Evolutionary conservation across 1,140 invertebrate genomes (phyloP).

Genomic region (Brevipalpus yothersi): DNA sequence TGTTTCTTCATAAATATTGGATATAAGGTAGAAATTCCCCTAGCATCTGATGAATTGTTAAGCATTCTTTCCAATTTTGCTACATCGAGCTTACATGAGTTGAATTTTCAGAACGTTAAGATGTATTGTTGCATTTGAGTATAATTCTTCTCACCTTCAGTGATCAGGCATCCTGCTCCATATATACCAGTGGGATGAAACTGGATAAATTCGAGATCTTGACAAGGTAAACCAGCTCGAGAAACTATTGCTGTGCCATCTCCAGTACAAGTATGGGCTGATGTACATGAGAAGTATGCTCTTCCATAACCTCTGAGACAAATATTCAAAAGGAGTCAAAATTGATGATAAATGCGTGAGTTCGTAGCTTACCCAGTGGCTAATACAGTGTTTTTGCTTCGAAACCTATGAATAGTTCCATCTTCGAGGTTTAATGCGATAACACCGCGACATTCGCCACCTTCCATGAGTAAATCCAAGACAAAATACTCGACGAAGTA

Average conservation of each 20-base stretch:
- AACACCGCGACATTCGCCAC: constrained; percentile 72
- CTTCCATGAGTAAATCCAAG: constrained; percentile 84
- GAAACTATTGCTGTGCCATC: constrained; percentile 88
- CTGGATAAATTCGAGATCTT: constrained; percentile 95
- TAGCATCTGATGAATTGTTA: too few species aligned
- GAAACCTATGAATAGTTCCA: constrained; percentile 74
- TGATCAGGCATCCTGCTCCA: constrained; percentile 89
- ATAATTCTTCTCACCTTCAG: constrained; percentile 69
- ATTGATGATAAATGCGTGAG: too few species aligned
- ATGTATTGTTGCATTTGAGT: too few species aligned
- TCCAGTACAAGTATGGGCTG: constrained; percentile 93
- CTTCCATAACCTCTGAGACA: constrained; percentile 48
- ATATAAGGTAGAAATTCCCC: too few species aligned
- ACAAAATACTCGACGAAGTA: constrained; percentile 99
- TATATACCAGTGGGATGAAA: constrained; percentile 99
- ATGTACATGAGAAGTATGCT: constrained; percentile 92
- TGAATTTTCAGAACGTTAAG: too few species aligned
- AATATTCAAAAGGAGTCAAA: constrained; percentile 6
- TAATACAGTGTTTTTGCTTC: constrained; percentile 42
- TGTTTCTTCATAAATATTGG: too few species aligned
- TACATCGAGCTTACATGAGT: too few species aligned
- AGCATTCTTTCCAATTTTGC: too few species aligned
- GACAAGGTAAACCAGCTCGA: constrained; percentile 63
- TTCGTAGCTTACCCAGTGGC: constrained; percentile 33
- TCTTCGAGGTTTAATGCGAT: constrained; percentile 92